A percentile compares a stretch with the other conserved stretches of the same genome.
Evolutionary conservation across 1,140 invertebrate species (phyloP).

Genomic region (Frieseomelitta varia): DNA sequence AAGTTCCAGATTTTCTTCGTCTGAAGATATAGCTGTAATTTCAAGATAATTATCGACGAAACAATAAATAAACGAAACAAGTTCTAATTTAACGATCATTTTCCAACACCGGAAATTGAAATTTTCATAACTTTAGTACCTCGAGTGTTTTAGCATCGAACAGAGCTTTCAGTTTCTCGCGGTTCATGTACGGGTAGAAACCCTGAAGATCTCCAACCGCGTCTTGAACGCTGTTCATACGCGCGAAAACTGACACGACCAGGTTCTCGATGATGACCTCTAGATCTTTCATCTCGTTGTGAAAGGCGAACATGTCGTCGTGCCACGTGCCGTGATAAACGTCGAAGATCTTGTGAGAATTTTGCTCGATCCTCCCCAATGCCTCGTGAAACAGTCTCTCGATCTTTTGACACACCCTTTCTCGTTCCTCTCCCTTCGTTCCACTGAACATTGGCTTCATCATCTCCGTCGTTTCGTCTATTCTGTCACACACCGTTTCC

Average conservation of each 20-base stretch:
- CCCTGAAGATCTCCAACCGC: constrained; percentile 85
- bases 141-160: constrained; percentile 83
- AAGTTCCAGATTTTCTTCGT: too few species aligned
- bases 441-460: constrained; percentile 85
- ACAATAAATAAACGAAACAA: too few species aligned
- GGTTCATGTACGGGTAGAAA: constrained; percentile 87
- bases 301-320: constrained; percentile 88
- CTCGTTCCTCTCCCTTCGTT: constrained; percentile 87
- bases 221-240: constrained; percentile 88
- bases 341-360: constrained; percentile 86
- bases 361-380: constrained; percentile 84
- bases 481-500: constrained; percentile 67
- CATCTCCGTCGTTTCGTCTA: constrained; percentile 85
- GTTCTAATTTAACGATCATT: too few species aligned
- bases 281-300: constrained; percentile 85
- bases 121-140: constrained; percentile 4
- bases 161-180: constrained; percentile 84
- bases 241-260: constrained; percentile 86
- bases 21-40: too few species aligned
- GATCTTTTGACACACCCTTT: constrained; percentile 87
- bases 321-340: constrained; percentile 88
- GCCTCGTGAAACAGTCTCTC: constrained; percentile 89
- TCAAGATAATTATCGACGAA: too few species aligned
- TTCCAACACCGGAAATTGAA: neutral
- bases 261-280: constrained; percentile 89